A percentile compares a stretch with the other conserved stretches of the same genome.
Conservation (phyloP, 1,140 invertebrate species). For the Globodera rostochiensis region DNA sequence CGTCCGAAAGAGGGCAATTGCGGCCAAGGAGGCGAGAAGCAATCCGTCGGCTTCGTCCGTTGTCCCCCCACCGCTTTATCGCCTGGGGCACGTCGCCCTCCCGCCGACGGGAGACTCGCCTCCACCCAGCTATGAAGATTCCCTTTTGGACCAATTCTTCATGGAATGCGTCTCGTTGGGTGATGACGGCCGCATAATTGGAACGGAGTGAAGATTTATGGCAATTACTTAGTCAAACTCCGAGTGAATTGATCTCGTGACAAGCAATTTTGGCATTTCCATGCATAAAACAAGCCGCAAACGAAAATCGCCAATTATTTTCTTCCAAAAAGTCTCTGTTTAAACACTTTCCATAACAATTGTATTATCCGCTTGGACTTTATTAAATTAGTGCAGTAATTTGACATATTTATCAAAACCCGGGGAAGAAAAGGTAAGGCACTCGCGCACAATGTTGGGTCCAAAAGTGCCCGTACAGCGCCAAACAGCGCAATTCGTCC, state of each 20-base stretch:
- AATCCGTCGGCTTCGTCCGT: conserved; percentile 8
- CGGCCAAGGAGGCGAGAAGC: conserved; percentile 1
- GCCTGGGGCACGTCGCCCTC: background rate
- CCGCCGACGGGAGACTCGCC: conserved; percentile 55
- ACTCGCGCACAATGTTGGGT: conserved; percentile 50
- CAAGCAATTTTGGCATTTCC: too few relatives aligned
- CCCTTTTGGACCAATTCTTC: conserved; percentile 62
- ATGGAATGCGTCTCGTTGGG: conserved; percentile 55
- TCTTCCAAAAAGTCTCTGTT: too few relatives aligned
- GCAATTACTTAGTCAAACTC: background rate
- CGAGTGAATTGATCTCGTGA: too few relatives aligned
- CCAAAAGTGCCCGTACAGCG: conserved; percentile 49
- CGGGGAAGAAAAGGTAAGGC: conserved; percentile 44
- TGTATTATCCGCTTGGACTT: too few relatives aligned
- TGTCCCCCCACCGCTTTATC: conserved; percentile 27
- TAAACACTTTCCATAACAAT: too few relatives aligned
- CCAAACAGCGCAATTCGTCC: conserved; percentile 47
- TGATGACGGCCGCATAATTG: background rate
- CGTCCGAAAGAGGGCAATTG: conserved; percentile 51
- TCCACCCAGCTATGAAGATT: conserved; percentile 64
- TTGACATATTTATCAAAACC: conserved; percentile 34
- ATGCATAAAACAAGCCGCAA: too few relatives aligned
- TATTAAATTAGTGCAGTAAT: background rate
- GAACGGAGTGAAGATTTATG: background rate
- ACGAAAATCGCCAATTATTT: too few relatives aligned